Evolutionary conservation across 2,113 vertebrate genomes (phyloP).

Genomic region (Nymphicus hollandicus): DNA sequence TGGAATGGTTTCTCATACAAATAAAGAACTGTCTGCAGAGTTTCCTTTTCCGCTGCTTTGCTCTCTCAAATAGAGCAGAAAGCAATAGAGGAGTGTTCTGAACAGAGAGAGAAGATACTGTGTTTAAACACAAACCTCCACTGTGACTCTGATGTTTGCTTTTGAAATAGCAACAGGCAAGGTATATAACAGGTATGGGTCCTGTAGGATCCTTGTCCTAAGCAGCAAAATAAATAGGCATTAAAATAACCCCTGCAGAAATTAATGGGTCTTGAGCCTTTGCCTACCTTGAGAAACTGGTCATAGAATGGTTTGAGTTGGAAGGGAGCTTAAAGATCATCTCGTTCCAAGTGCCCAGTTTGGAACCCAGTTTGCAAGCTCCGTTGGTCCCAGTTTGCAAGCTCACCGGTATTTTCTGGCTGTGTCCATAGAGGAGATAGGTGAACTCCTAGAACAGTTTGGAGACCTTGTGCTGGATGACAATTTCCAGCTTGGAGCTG

Average conservation of each 20-base stretch:
- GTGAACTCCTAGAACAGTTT: background rate
- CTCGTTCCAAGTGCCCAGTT: background rate
- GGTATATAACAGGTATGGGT: rapidly evolving
- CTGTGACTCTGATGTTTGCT: rapidly evolving
- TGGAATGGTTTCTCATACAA: background rate
- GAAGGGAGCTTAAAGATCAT: background rate
- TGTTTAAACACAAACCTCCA: background rate
- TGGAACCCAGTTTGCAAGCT: background rate
- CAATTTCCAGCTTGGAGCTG: background rate
- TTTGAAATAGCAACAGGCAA: background rate
- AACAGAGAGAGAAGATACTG: rapidly evolving
- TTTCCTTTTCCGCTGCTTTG: background rate
- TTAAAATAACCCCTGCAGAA: background rate
- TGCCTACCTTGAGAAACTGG: background rate
- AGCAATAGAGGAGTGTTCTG: background rate
- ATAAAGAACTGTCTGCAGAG: background rate
- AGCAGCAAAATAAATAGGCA: background rate
- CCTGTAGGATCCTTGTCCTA: background rate
- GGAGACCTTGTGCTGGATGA: rapidly evolving
- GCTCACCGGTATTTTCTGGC: background rate
- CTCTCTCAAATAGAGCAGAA: background rate
- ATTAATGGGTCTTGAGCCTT: background rate
- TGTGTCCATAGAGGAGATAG: background rate
- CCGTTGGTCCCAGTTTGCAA: background rate
- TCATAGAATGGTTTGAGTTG: background rate